Percentiles rank a stretch among this genome's conserved stretches.
phyloP scores from a whole-genome alignment of 2,888 invertebrate species.

The Ommatoiulus sabulosus region DNA sequence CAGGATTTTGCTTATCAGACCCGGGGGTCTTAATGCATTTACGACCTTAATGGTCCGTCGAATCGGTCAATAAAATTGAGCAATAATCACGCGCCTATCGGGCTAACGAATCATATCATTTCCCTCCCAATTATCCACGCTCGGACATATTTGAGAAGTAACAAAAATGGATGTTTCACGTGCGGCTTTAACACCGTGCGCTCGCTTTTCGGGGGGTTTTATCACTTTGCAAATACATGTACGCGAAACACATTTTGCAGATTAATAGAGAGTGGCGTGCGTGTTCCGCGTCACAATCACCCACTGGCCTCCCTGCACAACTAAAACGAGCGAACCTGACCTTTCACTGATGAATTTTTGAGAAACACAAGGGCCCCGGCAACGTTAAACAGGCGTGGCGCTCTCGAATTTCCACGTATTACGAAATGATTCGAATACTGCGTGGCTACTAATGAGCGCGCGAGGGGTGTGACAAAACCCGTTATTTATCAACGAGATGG shows the following conservation, averaged over 20 bases:
- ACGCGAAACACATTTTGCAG: background rate
- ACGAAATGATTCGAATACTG: background rate
- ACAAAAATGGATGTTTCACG: background rate
- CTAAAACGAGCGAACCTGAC: background rate
- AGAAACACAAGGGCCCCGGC: background rate
- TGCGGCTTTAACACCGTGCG: background rate
- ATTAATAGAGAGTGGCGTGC: conserved; percentile 28
- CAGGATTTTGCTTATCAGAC: background rate
- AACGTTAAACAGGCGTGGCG: background rate
- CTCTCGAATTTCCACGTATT: background rate
- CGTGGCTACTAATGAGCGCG: background rate
- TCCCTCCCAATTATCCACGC: background rate
- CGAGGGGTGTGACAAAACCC: background rate
- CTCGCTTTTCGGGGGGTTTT: background rate
- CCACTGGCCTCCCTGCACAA: background rate
- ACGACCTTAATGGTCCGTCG: background rate
- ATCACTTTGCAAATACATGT: background rate
- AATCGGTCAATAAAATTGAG: background rate
- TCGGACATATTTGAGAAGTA: background rate
- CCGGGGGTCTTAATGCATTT: conserved; percentile 21
- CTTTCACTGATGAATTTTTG: background rate
- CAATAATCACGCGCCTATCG: conserved; percentile 13
- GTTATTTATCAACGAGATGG: background rate
- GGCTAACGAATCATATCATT: background rate
- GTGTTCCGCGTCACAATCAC: background rate